Conservation (phyloP, 2,888 invertebrate species). For the Monoplex corrugatus region DNA sequence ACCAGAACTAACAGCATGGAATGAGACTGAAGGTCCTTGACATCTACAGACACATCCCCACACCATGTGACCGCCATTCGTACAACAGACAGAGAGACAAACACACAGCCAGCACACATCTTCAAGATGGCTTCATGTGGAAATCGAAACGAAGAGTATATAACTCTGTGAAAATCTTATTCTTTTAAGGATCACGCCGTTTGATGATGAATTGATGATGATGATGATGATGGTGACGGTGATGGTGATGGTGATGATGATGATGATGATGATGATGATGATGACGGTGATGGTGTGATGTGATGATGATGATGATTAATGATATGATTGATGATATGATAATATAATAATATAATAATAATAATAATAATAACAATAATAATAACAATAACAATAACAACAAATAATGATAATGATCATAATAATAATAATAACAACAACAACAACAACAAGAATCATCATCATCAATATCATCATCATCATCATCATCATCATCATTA, state of each 20-base stretch:
- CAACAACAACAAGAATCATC: not conserved
- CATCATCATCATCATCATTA: too few species aligned
- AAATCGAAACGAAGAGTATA: too few species aligned
- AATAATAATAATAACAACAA: not conserved
- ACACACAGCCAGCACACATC: not conserved
- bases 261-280: too few species aligned
- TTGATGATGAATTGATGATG: too few species aligned
- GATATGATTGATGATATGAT: not conserved
- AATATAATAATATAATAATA: not conserved
- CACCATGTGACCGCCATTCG: too few species aligned
- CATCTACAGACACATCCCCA: too few species aligned
- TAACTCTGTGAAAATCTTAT: too few species aligned
- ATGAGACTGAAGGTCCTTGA: not conserved
- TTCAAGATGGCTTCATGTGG: too few species aligned
- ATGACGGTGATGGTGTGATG: too few species aligned
- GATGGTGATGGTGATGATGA: too few species aligned
- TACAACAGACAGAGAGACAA: not conserved
- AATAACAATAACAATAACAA: not conserved
- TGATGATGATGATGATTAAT: not conserved
- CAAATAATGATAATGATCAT: constrained; percentile 2
- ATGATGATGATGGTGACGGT: not conserved
- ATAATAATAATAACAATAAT: not conserved
- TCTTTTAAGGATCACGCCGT: too few species aligned
- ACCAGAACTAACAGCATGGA: not conserved
- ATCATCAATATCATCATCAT: not conserved